A percentile compares a stretch with the other conserved stretches of the same genome.
phyloP scores from a whole-genome alignment of 2,797 vertebrate species.

The Anabacerthia variegaticeps region DNA sequence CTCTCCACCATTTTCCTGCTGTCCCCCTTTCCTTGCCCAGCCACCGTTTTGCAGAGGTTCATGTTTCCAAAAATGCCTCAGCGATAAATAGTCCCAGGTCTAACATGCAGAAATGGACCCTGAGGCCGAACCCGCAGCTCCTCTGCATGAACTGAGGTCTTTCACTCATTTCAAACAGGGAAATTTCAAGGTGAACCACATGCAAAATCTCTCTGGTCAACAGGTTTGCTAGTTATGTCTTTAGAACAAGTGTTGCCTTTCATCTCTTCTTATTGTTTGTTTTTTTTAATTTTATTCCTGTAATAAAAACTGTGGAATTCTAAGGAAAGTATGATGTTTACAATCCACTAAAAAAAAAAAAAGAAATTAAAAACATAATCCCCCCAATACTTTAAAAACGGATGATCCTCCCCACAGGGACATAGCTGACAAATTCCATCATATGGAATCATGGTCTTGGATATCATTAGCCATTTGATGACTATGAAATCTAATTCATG shows the following conservation, averaged over 20 bases:
- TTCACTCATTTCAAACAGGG: neutral
- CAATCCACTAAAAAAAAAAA: neutral
- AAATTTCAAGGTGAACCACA: neutral
- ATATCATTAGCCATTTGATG: neutral
- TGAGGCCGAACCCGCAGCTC: neutral
- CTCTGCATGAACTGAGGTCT: neutral
- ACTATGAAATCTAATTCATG: neutral
- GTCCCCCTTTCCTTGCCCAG: neutral
- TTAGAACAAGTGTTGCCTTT: neutral
- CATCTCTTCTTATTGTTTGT: neutral
- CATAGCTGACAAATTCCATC: accelerated
- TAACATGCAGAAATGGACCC: neutral
- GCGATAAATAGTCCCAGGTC: neutral
- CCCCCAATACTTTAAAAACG: neutral
- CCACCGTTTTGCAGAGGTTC: accelerated
- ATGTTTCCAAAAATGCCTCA: neutral
- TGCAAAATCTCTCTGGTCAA: accelerated
- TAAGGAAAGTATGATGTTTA: neutral
- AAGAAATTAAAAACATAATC: neutral
- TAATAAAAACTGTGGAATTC: neutral
- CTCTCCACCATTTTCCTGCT: neutral
- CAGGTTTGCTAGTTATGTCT: accelerated
- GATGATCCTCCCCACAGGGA: accelerated
- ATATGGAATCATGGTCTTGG: neutral
- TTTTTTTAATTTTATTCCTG: neutral